phyloP scores from a whole-genome alignment of 2,113 vertebrate species.

The Cyanistes caeruleus region DNA sequence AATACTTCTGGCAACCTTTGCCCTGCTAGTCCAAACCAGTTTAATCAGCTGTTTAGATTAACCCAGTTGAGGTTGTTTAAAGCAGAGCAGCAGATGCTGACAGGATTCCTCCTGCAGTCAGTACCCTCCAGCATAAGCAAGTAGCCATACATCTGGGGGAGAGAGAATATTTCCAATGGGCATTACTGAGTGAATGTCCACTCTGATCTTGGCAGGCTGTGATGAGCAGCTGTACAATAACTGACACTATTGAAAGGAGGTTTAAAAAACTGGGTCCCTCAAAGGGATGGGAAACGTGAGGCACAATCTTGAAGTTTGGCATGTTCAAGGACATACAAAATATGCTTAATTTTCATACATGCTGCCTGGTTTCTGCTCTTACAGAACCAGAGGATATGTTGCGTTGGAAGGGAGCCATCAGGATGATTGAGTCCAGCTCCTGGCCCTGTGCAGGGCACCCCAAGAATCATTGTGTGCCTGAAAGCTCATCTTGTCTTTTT shows the following conservation, averaged over 20 bases:
- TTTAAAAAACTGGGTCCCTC: neutral
- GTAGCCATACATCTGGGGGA: neutral
- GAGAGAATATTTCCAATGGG: neutral
- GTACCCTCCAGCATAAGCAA: neutral
- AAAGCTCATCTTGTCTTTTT: neutral
- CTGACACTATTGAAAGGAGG: neutral
- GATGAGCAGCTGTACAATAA: neutral
- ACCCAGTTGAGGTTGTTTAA: neutral
- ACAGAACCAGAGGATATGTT: neutral
- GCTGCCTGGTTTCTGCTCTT: neutral
- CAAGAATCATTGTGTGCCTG: neutral
- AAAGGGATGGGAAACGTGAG: neutral
- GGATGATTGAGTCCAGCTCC: rapidly evolving
- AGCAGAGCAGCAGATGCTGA: neutral
- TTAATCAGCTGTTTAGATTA: neutral
- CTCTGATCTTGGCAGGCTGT: neutral
- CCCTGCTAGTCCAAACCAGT: neutral
- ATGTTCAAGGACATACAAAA: neutral
- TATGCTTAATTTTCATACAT: neutral
- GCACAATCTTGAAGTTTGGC: neutral
- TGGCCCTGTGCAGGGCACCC: neutral
- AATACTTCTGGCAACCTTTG: neutral
- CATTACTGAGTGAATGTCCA: neutral
- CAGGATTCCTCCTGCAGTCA: neutral
- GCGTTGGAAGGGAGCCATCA: neutral